Conservation (phyloP, 2,113 vertebrate genomes). For the Dasyurus viverrinus region DNA sequence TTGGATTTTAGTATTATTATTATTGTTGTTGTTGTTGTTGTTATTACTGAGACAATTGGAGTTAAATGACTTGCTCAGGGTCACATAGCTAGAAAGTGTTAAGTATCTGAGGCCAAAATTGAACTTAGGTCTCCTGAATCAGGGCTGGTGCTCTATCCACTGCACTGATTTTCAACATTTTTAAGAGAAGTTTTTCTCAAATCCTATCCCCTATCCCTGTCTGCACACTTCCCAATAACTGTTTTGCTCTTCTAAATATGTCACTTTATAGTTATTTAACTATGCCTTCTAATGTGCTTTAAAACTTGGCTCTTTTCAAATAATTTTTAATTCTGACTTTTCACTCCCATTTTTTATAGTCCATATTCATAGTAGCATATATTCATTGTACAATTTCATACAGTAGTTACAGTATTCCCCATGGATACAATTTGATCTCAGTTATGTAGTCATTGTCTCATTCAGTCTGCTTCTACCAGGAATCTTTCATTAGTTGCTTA, state of each 20-base stretch:
- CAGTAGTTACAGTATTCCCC: slow-evolving; percentile 63
- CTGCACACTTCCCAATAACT: slow-evolving; percentile 49
- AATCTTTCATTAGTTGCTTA: slow-evolving; percentile 84
- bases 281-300: neutral
- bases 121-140: no score
- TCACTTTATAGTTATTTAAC: slow-evolving; percentile 28
- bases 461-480: slow-evolving; percentile 82
- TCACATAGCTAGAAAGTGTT: no score
- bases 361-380: neutral
- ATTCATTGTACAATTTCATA: slow-evolving; percentile 65
- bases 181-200: slow-evolving; percentile 74
- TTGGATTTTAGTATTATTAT: no score
- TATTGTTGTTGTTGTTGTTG: no score
- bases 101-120: no score
- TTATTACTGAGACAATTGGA: neutral
- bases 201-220: slow-evolving; percentile 52
- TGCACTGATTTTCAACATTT: slow-evolving; percentile 56
- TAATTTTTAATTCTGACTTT: slow-evolving; percentile 55
- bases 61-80: no score
- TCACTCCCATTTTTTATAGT: neutral
- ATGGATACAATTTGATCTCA: slow-evolving; percentile 80
- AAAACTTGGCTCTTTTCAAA: slow-evolving; percentile 7
- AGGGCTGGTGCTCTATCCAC: no score
- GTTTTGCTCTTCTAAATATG: slow-evolving; percentile 46
- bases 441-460: slow-evolving; percentile 80